Percentiles rank a stretch among this genome's conserved stretches.
These are phyloP conservation scores for Paraplagusia blochii DNA, from an alignment of 2,113 vertebrate genomes.

Conservation along the genomic window DNA sequence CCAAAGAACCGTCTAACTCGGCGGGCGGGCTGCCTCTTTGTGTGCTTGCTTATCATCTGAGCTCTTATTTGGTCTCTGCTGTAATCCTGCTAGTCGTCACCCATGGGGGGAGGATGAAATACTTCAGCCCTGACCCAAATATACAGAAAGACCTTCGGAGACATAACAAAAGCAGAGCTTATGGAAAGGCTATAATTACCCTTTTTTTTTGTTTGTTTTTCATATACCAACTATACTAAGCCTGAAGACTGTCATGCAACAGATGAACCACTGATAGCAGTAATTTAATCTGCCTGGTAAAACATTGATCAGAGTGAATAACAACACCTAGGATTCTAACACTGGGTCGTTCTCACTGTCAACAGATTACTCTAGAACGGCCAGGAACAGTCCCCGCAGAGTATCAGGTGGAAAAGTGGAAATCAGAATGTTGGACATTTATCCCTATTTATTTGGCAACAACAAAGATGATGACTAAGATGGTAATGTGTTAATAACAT, in stretches of 20 bases:
- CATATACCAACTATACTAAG: background rate
- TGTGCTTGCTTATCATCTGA: conserved; percentile 45
- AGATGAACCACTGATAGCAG: conserved; percentile 27
- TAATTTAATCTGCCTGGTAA: conserved; percentile 29
- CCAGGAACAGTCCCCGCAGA: background rate
- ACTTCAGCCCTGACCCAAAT: conserved; percentile 64
- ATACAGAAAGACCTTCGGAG: conserved; percentile 49
- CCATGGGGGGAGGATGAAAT: conserved; percentile 58
- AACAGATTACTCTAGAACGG: background rate
- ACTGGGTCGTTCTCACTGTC: background rate
- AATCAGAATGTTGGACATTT: background rate
- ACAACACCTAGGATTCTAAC: background rate
- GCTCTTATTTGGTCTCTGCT: conserved; percentile 64
- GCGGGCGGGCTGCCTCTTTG: conserved; percentile 27
- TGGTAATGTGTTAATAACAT: too few species aligned
- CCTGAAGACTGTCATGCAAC: background rate
- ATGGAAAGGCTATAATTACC: conserved; percentile 48
- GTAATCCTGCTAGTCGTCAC: conserved; percentile 55
- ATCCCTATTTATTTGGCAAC: background rate
- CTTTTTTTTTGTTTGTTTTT: conserved; percentile 6
- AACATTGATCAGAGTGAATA: conserved; percentile 22
- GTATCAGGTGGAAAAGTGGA: background rate
- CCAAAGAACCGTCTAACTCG: conserved; percentile 25
- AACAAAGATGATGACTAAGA: background rate
- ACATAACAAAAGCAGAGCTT: conserved; percentile 59